Evolutionary conservation across 2,797 vertebrate genomes (phyloP), one percentile per base, ranked within the genome.

Genomic region (Margarornis squamiger): DNA sequence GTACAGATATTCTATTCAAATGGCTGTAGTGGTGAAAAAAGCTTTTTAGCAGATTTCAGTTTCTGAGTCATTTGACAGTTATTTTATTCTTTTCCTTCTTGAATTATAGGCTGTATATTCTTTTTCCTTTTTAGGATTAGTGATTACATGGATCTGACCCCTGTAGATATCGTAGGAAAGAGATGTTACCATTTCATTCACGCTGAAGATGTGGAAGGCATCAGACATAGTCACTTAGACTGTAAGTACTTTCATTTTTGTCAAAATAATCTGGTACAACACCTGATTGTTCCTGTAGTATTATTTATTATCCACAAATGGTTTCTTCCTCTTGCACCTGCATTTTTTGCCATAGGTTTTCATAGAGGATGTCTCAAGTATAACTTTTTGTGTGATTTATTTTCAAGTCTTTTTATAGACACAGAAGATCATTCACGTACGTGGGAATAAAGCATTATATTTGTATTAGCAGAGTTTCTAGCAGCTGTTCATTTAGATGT

Each of bases 131-230:
- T 66, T 97, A 99, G 99, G 98, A 99, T 99, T 98, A 99, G 98
- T 51, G 99, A 99, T 98, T 99, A 99, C 97, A 99, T 99, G 99
- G 99, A 99, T 97, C 98, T 99, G 97, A 99, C 98, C 70, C 98
- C 99, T n/a, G 99, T 99, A 96, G 99, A 99, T 98, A 98, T 99
- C 1, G 99, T 99, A 97, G 99, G 99, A 84, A 99, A 99, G 97
- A 98, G 99, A 96, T 99, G 99, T 96, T 99, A 99, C 98, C 99
- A 99, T 97, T 99, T 99, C 97, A 99, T 99, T 96, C 99, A 99
- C 29, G 99, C 99, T 2, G 99, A 99, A 96, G 99, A 99, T 48
- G 99, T 99, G 91, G 99, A 99, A 97, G 99, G 99, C 93, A 99
- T 99, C 98, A 98, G 99, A 93, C 98, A 99, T 97, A 98, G 99